phyloP scores from a whole-genome alignment of 2,113 vertebrate species.

The Halcyon malimbica region DNA sequence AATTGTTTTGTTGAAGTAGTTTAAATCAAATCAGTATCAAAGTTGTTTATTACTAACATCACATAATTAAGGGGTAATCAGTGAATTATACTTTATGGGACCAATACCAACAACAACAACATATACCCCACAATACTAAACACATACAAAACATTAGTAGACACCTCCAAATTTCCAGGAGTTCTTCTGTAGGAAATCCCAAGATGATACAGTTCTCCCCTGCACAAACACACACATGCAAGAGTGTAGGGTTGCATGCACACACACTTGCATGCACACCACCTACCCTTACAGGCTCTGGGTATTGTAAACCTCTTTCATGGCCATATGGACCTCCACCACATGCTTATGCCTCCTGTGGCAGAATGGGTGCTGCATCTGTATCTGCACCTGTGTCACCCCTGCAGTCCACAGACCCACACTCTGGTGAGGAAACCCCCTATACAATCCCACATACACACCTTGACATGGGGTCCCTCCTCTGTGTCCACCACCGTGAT shows the following conservation, averaged over 20 bases:
- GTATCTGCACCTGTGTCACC: fast-evolving
- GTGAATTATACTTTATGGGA: not conserved
- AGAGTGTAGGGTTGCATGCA: fast-evolving
- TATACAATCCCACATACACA: not conserved
- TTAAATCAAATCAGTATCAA: not conserved
- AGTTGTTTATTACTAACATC: not conserved
- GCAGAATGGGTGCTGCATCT: not conserved
- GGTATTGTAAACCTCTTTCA: not conserved
- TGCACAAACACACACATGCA: fast-evolving
- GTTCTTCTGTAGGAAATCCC: not conserved
- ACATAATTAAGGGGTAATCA: not conserved
- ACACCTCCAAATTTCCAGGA: not conserved
- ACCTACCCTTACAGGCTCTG: fast-evolving
- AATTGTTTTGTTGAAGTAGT: not conserved
- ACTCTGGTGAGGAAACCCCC: fast-evolving
- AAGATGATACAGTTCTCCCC: not conserved
- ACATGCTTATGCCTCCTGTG: not conserved
- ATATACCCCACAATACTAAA: not conserved
- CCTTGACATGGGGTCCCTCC: fast-evolving
- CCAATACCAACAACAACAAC: not conserved
- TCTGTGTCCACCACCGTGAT: not conserved
- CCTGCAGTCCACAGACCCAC: not conserved
- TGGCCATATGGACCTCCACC: fast-evolving
- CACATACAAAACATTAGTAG: not conserved
- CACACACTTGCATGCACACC: fast-evolving